phyloP scores from a whole-genome alignment of 2,888 invertebrate species.

The Andrena minutula region DNA sequence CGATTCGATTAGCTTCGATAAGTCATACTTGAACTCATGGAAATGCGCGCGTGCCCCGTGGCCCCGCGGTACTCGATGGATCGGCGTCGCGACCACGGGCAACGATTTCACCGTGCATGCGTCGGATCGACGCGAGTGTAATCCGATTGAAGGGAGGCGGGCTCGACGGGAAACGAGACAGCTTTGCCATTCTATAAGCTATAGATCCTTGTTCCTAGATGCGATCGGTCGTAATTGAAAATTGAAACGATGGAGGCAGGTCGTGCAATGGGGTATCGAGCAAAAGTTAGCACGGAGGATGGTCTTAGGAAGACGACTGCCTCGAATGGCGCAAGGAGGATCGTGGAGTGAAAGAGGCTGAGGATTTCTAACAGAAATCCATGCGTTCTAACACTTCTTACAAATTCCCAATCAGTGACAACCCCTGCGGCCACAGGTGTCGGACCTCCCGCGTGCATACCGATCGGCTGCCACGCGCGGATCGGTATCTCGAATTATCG shows the following conservation, averaged over 20 bases:
- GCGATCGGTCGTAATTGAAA: neutral
- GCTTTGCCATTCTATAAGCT: no score
- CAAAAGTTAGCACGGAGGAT: no score
- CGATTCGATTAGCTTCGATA: conserved; percentile 67
- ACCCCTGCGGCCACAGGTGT: conserved; percentile 36
- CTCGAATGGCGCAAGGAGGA: no score
- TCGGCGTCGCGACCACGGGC: conserved; percentile 10
- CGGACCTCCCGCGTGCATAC: conserved; percentile 35
- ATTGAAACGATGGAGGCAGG: no score
- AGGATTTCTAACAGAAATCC: no score
- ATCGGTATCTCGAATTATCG: conserved; percentile 18
- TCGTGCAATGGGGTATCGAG: no score
- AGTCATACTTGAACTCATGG: conserved; percentile 47
- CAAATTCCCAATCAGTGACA: neutral
- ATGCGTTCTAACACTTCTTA: no score
- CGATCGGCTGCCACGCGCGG: conserved; percentile 41
- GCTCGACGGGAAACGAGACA: neutral
- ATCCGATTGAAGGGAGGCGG: conserved; percentile 16
- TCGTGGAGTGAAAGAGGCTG: no score
- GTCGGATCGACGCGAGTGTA: neutral
- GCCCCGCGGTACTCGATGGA: conserved; percentile 25
- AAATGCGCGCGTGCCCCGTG: conserved; percentile 22
- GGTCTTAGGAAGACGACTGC: no score
- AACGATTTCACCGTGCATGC: conserved; percentile 15
- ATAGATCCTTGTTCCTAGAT: neutral